phyloP scores from a whole-genome alignment of 2,113 vertebrate genomes.

The Phrynocephalus versicolor region DNA sequence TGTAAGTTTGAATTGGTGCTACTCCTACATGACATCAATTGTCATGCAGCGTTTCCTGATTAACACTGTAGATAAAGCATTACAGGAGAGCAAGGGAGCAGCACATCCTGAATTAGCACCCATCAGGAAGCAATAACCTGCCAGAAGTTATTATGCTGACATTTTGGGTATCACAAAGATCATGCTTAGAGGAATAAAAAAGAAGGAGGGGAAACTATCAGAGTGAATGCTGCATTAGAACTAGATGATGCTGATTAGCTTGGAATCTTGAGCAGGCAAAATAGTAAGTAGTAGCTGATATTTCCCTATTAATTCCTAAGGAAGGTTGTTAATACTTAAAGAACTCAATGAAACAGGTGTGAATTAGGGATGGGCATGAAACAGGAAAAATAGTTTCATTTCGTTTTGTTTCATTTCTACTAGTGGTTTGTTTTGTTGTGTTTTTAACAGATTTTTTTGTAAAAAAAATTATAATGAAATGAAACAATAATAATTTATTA shows the following conservation, averaged over 20 bases:
- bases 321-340: not conserved
- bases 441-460: too few relatives aligned
- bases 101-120: conserved; percentile 22
- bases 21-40: conserved; percentile 19
- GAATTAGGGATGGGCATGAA: too few relatives aligned
- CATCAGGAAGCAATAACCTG: conserved; percentile 15
- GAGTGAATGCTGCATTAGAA: not conserved
- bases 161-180: conserved; percentile 20
- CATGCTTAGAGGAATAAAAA: not conserved
- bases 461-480: too few relatives aligned
- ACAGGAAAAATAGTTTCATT: too few relatives aligned
- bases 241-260: not conserved
- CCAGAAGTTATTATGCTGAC: conserved; percentile 14
- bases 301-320: not conserved
- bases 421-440: too few relatives aligned
- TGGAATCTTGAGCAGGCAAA: conserved; percentile 1
- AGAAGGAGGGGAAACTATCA: not conserved
- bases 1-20: conserved; percentile 9
- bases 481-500: too few relatives aligned
- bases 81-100: not conserved
- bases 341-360: not conserved
- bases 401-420: too few relatives aligned
- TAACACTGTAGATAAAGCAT: conserved; percentile 24
- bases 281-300: not conserved
- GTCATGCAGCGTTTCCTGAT: conserved; percentile 26